Evolutionary conservation across 2,888 invertebrate species (phyloP), one percentile per base, ranked within the genome.

Genomic region (Formica aserva): DNA sequence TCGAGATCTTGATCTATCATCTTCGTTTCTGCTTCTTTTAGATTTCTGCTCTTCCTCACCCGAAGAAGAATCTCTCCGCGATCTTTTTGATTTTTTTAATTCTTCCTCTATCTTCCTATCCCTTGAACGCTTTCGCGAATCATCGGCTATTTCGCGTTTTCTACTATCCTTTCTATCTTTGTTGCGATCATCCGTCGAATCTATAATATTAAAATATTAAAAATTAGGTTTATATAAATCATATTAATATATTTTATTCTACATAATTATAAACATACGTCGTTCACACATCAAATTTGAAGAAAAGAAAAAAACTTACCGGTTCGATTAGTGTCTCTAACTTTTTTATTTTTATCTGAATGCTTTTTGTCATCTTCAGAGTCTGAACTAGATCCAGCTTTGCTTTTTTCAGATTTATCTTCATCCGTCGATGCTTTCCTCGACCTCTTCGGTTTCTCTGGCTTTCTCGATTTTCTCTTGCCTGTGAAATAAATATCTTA

Each of bases 331-430:
- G 92, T 87, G 29, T 94, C 94, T 74, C 92, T 92, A 9, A 83
- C 57, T 69, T 94, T 93, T 84, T 94, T 94, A 18, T 84, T 91
- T 88, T 94, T 94, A 29, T 94, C 94, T 18, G 87, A 76, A 72
- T 90, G 89, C 81, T 94, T 94, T 45, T 91, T 91, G 8, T 94
- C 94, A n/a, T 95, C 96, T 89, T 96, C 96, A 4, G 96, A 96
- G 76, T 95, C 95, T 9, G 95, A 95, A 91, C 96, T 96, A 11
- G 95, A 94, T 35, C 94, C 94, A 85, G 95, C 95, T 93, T 95
- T 96, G 91, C 96, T 96, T 82, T 92, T 93, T 57, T 93, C 95
- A 1, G 95, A 94, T 91, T 96, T 96, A 38, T 95, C 95, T 62
- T 96, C 96, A 86, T 96, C 95, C n/a, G 93, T 94, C 4, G 94